Base-by-base conservation (phyloP, 2,888 invertebrate genomes). In the Sceliomorpha sp. region DNA sequence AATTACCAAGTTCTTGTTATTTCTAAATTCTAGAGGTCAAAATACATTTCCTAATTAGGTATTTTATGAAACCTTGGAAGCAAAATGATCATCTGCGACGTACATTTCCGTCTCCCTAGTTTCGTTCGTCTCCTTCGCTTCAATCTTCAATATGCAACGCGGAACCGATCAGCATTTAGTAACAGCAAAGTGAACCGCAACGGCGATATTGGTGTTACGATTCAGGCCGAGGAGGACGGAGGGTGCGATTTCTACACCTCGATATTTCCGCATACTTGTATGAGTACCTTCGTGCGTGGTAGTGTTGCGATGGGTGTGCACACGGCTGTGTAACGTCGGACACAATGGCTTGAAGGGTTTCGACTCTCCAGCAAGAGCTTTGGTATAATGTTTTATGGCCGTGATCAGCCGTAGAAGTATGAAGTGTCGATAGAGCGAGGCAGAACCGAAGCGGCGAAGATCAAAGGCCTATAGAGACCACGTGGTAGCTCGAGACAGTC, bases 361-460 rank as follows among this genome's bases (percentile, higher is more conserved):
- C 48, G 44, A 59, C 53, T 63, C 50, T 45, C 31, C 51, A 40
- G 40, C 50, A 66, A 60, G 75, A 77, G 76, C 78, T 73, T 76
- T 70, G 76, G 82, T 85, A 85, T 84, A 87, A 86, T 86, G 86
- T 88, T 87, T 87, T 87, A 87, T 83, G 85, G 82, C 83, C 64
- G 82, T 86, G 86, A 87, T 87, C 87, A 85, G 83, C 85, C 84
- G 85, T 82, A 84, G 86, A 87, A 84, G 86, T 87, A 88, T 86
- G 85, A 88, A 88, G 87, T 88, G 87, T 88, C 87, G 87, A 88
- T 88, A 88, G 87, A 86, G 82, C 83, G 86, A 83, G 81, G 83
- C 84, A 87, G 87, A 86, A 86, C 87, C 87, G 84, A 83, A 82
- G 86, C 87, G 87, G 87, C 83, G 53, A 85, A 88, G 81, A 88